Percentiles rank a stretch among this genome's conserved stretches.
Evolutionary conservation across 2,113 vertebrate species (phyloP).

Genomic region (Alethe castanea): DNA sequence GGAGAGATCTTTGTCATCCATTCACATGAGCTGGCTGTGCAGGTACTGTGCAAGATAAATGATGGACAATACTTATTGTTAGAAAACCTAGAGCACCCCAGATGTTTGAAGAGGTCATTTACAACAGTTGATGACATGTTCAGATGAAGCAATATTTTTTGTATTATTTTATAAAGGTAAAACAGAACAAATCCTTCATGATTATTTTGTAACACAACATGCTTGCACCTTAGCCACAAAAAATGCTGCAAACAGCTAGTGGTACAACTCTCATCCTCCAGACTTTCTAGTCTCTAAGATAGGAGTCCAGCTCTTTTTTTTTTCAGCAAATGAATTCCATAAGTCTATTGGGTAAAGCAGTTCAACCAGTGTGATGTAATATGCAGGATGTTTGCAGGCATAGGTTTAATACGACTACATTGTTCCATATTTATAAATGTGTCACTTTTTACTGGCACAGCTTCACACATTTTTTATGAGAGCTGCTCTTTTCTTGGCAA

Average conservation of each 20-base stretch:
- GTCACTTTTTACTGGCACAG: slow-evolving; percentile 42
- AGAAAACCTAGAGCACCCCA: neutral
- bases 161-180: neutral
- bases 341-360: neutral
- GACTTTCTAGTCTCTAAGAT: neutral
- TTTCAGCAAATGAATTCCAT: neutral
- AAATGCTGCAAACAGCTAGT: neutral
- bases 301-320: neutral
- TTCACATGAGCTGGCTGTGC: neutral
- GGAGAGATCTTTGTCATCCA: neutral
- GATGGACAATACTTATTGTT: neutral
- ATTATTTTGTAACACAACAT: neutral
- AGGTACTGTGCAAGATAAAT: neutral
- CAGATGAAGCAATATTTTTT: neutral
- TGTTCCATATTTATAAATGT: slow-evolving; percentile 58
- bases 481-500: slow-evolving; percentile 44
- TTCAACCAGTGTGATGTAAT: slow-evolving; percentile 5
- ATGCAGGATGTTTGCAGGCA: slow-evolving; percentile 23
- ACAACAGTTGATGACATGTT: neutral
- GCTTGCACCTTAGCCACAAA: neutral
- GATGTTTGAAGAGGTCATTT: neutral
- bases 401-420: neutral
- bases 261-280: neutral
- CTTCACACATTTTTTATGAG: slow-evolving; percentile 43
- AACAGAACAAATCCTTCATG: neutral